Percentiles rank a stretch among this genome's conserved stretches.
Evolutionary conservation across 2,113 vertebrate genomes (phyloP).

Genomic region (Tyrannus savana): DNA sequence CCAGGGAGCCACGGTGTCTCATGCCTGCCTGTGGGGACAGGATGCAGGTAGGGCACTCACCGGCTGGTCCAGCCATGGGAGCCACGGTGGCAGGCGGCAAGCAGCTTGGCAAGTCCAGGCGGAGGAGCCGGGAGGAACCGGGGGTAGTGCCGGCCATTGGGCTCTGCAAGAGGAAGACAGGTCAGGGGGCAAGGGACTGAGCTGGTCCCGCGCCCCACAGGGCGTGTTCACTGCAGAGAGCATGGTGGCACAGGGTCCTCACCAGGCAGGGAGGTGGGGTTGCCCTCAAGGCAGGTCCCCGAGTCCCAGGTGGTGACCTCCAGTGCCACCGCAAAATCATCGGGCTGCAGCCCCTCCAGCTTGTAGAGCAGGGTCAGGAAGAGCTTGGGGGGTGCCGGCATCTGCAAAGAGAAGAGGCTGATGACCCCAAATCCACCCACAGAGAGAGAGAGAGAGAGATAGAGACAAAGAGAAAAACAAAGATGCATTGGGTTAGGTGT

Average conservation of each 20-base stretch:
- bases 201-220: fast-evolving
- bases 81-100: background rate
- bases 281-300: conserved; percentile 12
- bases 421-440: conserved; percentile 61
- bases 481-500: background rate
- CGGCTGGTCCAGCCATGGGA: conserved; percentile 68
- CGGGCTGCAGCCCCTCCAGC: conserved; percentile 34
- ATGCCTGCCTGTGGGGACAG: fast-evolving
- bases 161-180: background rate
- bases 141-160: background rate
- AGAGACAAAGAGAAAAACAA: conserved; percentile 14
- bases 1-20: background rate
- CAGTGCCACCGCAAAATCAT: conserved; percentile 68
- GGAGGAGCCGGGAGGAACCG: conserved; percentile 47
- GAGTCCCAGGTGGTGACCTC: conserved; percentile 79
- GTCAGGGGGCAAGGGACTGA: background rate
- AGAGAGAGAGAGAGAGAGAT: conserved; percentile 17
- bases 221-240: background rate
- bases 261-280: conserved; percentile 46
- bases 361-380: conserved; percentile 85
- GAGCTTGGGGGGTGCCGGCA: conserved; percentile 72
- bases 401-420: conserved; percentile 90
- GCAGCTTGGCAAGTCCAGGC: conserved; percentile 35
- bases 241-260: background rate
- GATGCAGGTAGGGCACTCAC: conserved; percentile 55